Percentiles rank a stretch among this genome's conserved stretches.
These are phyloP conservation scores for Aldabrachelys gigantea DNA, from an alignment of 2,113 vertebrate genomes.

Conservation along the genomic window DNA sequence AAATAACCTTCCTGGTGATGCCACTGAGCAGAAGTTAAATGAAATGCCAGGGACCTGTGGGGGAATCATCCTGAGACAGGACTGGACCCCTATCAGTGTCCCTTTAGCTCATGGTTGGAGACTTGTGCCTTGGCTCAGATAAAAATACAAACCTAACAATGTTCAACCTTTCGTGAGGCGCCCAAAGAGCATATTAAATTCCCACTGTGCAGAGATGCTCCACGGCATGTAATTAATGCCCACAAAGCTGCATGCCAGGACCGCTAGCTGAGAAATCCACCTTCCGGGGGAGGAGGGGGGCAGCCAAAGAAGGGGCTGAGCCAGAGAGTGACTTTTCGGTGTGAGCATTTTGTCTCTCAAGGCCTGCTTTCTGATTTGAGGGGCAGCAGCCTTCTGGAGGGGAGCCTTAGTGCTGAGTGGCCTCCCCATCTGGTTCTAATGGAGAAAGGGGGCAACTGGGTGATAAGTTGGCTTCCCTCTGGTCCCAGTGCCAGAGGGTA, in stretches of 20 bases:
- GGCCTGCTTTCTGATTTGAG: conserved; percentile 7
- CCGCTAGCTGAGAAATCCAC: conserved; percentile 45
- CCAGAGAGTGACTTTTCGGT: conserved; percentile 25
- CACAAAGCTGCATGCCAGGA: neutral
- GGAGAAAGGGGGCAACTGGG: conserved; percentile 10
- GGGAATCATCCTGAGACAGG: rapidly evolving
- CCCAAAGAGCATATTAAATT: conserved; percentile 28
- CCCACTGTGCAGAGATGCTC: neutral
- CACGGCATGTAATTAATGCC: neutral
- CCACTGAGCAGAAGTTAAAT: neutral
- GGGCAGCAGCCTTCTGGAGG: neutral
- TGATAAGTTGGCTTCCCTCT: rapidly evolving
- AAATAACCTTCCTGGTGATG: neutral
- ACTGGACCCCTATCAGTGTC: neutral
- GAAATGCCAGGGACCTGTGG: neutral
- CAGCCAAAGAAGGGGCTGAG: neutral
- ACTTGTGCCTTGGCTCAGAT: conserved; percentile 9
- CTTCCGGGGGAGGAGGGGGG: neutral
- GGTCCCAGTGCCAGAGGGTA: neutral
- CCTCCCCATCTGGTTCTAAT: neutral
- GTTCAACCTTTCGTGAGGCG: conserved; percentile 46
- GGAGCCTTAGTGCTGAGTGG: neutral
- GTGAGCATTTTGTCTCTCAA: conserved; percentile 3
- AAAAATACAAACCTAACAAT: conserved; percentile 60
- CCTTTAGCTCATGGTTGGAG: rapidly evolving